phyloP scores from a whole-genome alignment of 2,888 invertebrate genomes.

The Epicampocera succincta region DNA sequence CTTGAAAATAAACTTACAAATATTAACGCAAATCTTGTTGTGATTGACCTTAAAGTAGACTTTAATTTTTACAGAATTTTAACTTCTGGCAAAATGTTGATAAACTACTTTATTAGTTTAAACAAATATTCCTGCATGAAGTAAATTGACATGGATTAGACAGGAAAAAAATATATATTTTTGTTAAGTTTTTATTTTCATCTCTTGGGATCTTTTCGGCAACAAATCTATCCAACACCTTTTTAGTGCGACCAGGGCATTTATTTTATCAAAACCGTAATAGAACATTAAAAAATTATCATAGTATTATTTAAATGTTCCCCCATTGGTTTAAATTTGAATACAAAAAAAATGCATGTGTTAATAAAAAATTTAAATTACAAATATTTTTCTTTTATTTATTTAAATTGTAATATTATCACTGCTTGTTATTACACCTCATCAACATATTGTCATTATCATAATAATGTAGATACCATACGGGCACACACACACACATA shows the following conservation, averaged over 20 bases:
- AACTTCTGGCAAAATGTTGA: not conserved
- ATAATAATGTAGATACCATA: slow-evolving; percentile 40
- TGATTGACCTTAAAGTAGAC: not conserved
- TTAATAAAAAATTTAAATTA: slow-evolving; percentile 18
- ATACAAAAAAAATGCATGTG: slow-evolving; percentile 22
- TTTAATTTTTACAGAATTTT: not conserved
- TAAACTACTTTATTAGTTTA: not conserved
- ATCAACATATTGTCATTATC: slow-evolving; percentile 53
- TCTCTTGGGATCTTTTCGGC: slow-evolving; percentile 34
- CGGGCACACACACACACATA: not conserved
- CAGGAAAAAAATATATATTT: not conserved
- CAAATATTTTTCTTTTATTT: slow-evolving; percentile 29
- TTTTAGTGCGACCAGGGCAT: slow-evolving; percentile 6
- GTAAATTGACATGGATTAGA: too few species aligned
- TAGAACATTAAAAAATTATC: slow-evolving; percentile 20
- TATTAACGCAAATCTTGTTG: too few species aligned
- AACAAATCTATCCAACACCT: slow-evolving; percentile 44
- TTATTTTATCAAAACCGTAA: slow-evolving; percentile 5
- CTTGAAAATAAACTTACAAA: too few species aligned
- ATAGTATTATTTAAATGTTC: slow-evolving; percentile 37
- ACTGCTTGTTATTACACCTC: slow-evolving; percentile 64
- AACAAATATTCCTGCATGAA: not conserved
- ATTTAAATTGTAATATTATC: slow-evolving; percentile 62
- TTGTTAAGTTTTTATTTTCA: not conserved
- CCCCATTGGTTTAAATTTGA: slow-evolving; percentile 38